Evolutionary conservation across 2,888 invertebrate species (phyloP), one percentile per base, ranked within the genome.

Genomic region (Hypsopygia costalis): DNA sequence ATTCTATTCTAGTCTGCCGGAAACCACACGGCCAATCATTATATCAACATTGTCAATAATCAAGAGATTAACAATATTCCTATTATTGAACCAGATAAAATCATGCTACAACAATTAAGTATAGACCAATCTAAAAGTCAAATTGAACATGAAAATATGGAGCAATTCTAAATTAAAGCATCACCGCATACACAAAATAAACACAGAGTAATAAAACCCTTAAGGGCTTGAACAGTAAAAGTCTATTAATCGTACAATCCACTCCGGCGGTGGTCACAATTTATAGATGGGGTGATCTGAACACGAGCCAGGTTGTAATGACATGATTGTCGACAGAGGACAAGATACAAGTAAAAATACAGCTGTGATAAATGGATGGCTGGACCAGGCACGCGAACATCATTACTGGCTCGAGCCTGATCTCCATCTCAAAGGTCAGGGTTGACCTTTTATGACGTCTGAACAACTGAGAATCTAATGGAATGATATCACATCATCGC

Each of bases 291-390:
- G 71, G 59, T 74, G 79, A 81, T 77, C 68, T 64, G 69, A 74
- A 78, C 79, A 75, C 72, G 74, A 59, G 66, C 73, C 62, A 69
- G 78, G 63, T 71, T 68, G 83, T 86, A 87, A 86, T 86, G 83
- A 85, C 85, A 83, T 81, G 83, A 77, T 80, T 81, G 85, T 81
- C 72, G 78, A 83, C 82, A 80, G 74, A 57, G 69, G 75, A 81
- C 82, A 81, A 70, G 73, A 77, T 81, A 83, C 81, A 78, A 81
- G 81, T 82, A 83, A 78, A 82, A 81, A 81, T 80, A 81, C 69
- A 58, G 66, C 67, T 16, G 32, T 38, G 38, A 38, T 38, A 38
- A 33, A 38, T 38, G 38, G 25, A 32, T 6, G 12, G 31, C 7
- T 11, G 31, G 25, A 6, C n/a, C 16, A 63, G 72, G 77, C 81